Conservation (phyloP, 1,140 invertebrate genomes). For the Leptinotarsa undecemlineata region DNA sequence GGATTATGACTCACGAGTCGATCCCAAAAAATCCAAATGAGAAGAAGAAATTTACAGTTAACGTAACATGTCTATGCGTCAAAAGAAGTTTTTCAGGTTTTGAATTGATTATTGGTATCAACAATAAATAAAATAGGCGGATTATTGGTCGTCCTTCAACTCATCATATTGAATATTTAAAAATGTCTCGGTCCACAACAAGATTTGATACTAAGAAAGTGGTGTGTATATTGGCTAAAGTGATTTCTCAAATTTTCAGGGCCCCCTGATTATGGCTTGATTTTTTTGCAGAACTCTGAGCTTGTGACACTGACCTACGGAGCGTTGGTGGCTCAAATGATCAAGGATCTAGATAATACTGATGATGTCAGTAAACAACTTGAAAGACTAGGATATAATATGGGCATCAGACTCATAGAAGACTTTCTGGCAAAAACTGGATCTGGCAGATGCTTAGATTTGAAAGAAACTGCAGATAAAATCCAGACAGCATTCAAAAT, state of each 20-base stretch:
- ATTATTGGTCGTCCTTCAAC: background rate
- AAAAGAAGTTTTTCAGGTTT: too few relatives aligned
- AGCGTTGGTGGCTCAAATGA: conserved; percentile 91
- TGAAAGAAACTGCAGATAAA: conserved; percentile 96
- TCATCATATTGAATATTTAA: conserved; percentile 11
- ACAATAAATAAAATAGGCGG: background rate
- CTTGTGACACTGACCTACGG: conserved; percentile 97
- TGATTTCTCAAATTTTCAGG: conserved; percentile 18
- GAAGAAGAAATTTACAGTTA: too few relatives aligned
- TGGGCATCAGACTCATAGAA: conserved; percentile 96
- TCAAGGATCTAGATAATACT: conserved; percentile 96
- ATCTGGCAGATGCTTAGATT: conserved; percentile 88
- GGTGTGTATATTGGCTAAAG: conserved; percentile 49
- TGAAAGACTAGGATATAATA: conserved; percentile 95
- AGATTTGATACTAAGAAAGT: conserved; percentile 59
- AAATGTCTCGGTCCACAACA: conserved; percentile 53
- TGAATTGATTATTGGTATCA: background rate
- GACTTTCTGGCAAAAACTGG: conserved; percentile 94
- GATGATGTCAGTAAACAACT: conserved; percentile 96
- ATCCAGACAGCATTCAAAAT: conserved; percentile 84
- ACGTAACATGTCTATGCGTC: too few relatives aligned
- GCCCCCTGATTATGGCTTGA: conserved; percentile 50
- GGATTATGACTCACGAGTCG: too few relatives aligned
- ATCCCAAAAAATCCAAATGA: too few relatives aligned
- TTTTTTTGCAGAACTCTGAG: conserved; percentile 82